Conservation (phyloP, 2,113 vertebrate species). For the Halichoerus grypus region DNA sequence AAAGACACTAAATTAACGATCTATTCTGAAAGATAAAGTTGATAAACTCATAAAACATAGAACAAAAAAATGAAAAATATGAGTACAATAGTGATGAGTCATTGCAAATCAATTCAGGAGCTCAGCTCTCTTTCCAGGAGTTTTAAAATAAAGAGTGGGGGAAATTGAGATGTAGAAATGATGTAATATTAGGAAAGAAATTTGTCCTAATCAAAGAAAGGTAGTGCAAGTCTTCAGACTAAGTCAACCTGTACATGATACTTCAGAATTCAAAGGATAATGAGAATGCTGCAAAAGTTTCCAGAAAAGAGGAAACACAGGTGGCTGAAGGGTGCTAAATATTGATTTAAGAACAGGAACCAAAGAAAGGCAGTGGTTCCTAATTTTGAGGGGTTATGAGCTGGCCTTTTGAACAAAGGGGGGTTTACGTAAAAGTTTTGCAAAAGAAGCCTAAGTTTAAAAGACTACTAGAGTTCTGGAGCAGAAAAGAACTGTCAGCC, state of each 20-base stretch:
- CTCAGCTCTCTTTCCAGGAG: not conserved
- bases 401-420: not conserved
- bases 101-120: not conserved
- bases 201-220: not conserved
- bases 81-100: not conserved
- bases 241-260: not conserved
- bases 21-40: constrained; percentile 5
- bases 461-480: not conserved
- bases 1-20: not conserved
- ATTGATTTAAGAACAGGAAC: not conserved
- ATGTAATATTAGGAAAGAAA: constrained; percentile 28
- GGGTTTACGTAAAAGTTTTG: not conserved
- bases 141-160: not conserved
- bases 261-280: not conserved
- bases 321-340: not conserved
- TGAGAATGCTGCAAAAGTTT: not conserved
- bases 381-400: not conserved
- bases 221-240: not conserved
- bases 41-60: not conserved
- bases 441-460: not conserved
- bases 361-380: not conserved
- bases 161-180: not conserved
- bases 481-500: not conserved
- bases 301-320: not conserved
- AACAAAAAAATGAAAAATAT: not conserved